These are phyloP conservation scores for Colletes gigas DNA, from an alignment of 1,140 invertebrate genomes.

Conservation along the genomic window DNA sequence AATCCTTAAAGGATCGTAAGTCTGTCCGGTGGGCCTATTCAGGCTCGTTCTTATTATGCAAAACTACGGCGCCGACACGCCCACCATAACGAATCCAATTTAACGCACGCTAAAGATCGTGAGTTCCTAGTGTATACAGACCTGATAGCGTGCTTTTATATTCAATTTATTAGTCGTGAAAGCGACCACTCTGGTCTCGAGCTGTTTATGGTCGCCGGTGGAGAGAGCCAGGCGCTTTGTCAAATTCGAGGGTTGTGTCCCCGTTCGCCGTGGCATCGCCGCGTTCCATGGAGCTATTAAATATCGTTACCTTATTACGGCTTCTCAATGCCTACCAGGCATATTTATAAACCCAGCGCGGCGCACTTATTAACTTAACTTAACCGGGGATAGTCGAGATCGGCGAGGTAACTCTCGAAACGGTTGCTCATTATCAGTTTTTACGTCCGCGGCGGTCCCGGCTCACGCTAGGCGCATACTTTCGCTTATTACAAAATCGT, in stretches of 20 bases:
- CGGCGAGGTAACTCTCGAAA: slow-evolving; percentile 3
- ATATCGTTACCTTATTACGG: slow-evolving; percentile 25
- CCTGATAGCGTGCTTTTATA: slow-evolving; percentile 37
- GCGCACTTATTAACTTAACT: slow-evolving; percentile 17
- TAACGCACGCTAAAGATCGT: slow-evolving; percentile 48
- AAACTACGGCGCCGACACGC: slow-evolving; percentile 48
- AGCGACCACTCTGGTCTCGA: slow-evolving; percentile 10
- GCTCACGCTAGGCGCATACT: slow-evolving; percentile 6
- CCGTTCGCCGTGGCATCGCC: background rate
- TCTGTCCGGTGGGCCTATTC: slow-evolving; percentile 22
- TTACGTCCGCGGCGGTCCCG: background rate
- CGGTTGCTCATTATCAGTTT: slow-evolving; percentile 35
- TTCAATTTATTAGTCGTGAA: slow-evolving; percentile 46
- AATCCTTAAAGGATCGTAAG: slow-evolving; percentile 2
- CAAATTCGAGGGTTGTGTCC: slow-evolving; percentile 25
- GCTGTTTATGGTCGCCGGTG: slow-evolving; percentile 1
- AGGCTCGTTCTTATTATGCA: slow-evolving; percentile 47
- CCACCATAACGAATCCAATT: slow-evolving; percentile 61
- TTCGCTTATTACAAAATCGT: slow-evolving; percentile 54
- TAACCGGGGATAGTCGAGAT: background rate
- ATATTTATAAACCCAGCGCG: slow-evolving; percentile 30
- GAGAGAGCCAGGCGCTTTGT: background rate
- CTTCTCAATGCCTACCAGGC: background rate
- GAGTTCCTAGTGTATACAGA: slow-evolving; percentile 37
- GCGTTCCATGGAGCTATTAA: background rate